Evolutionary conservation across 2,888 invertebrate species (phyloP).

Genomic region (Macrostomum cliftonense): DNA sequence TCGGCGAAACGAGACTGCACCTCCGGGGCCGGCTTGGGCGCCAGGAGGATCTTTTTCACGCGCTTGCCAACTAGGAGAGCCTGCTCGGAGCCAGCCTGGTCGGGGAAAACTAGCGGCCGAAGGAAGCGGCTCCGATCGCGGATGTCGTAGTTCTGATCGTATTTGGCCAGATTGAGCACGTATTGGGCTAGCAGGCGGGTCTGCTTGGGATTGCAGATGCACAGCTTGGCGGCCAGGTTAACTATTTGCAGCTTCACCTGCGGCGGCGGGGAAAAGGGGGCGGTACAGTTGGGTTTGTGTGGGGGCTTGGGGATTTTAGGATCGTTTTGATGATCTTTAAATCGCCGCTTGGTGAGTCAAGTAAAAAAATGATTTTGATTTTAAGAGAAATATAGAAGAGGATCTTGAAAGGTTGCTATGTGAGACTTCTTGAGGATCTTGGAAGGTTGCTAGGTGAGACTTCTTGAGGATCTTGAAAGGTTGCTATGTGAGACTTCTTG

Average conservation of each 20-base stretch:
- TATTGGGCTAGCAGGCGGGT: slow-evolving; percentile 72
- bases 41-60: slow-evolving; percentile 65
- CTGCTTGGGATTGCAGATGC: slow-evolving; percentile 64
- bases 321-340: too few relatives aligned
- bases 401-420: too few relatives aligned
- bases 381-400: too few relatives aligned
- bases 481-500: too few relatives aligned
- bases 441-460: too few relatives aligned
- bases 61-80: slow-evolving; percentile 43
- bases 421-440: too few relatives aligned
- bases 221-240: slow-evolving; percentile 79
- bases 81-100: neutral
- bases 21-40: slow-evolving; percentile 78
- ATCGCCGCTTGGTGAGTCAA: too few relatives aligned
- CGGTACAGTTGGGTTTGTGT: too few relatives aligned
- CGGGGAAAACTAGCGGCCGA: slow-evolving; percentile 55
- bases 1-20: slow-evolving; percentile 54
- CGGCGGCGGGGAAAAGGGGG: too few relatives aligned
- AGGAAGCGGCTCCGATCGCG: slow-evolving; percentile 79
- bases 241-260: slow-evolving; percentile 54
- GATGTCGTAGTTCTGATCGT: slow-evolving; percentile 92
- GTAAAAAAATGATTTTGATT: too few relatives aligned
- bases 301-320: too few relatives aligned
- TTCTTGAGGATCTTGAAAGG: too few relatives aligned
- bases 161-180: slow-evolving; percentile 74